phyloP scores from a whole-genome alignment of 2,113 vertebrate genomes.

The Colossoma macropomum region DNA sequence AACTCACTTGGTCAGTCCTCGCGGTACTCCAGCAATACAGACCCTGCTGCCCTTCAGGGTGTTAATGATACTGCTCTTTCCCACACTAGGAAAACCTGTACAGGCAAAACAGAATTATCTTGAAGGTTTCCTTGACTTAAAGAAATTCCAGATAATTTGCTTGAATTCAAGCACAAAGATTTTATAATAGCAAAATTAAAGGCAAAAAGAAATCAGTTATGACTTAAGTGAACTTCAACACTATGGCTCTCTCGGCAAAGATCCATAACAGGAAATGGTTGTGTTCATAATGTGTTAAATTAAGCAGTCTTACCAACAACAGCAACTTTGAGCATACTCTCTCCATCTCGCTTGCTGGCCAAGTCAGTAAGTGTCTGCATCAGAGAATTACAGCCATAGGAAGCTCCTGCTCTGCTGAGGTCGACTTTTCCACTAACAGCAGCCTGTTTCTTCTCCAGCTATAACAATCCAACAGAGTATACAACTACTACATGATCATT shows the following conservation, averaged over 20 bases:
- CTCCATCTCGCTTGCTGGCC: constrained; percentile 55
- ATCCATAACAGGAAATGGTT: no score
- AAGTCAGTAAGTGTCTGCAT: constrained; percentile 78
- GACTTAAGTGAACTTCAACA: no score
- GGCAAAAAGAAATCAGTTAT: no score
- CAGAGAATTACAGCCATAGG: constrained; percentile 79
- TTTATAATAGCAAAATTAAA: no score
- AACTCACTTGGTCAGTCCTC: constrained; percentile 90
- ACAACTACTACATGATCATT: no score
- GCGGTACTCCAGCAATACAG: constrained; percentile 82
- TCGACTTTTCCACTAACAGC: constrained; percentile 65
- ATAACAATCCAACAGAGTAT: not conserved
- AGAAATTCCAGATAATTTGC: no score
- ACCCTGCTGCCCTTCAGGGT: constrained; percentile 83
- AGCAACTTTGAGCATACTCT: constrained; percentile 82
- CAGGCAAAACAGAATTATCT: not conserved
- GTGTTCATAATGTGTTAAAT: not conserved
- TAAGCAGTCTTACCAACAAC: constrained; percentile 82
- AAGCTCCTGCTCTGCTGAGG: constrained; percentile 68
- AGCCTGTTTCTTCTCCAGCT: constrained; percentile 76
- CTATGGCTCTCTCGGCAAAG: no score
- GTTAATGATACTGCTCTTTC: constrained; percentile 98
- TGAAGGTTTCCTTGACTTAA: no score
- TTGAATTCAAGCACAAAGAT: no score
- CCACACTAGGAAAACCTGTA: constrained; percentile 94